These are phyloP conservation scores for Turnix velox DNA, from an alignment of 2,113 vertebrate species.

Conservation along the genomic window DNA sequence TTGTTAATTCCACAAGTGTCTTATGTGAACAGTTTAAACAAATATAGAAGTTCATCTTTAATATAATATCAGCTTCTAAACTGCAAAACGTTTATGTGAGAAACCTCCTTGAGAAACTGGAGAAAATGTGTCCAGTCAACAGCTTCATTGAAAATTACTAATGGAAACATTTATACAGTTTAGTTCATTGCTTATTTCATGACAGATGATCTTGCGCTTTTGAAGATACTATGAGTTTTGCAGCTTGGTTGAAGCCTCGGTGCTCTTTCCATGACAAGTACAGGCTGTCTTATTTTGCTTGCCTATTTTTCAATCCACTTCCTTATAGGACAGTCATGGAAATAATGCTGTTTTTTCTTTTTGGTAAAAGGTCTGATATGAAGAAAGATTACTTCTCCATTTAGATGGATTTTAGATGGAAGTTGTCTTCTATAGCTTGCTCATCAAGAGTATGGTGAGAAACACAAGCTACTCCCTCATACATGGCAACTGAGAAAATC, in stretches of 20 bases:
- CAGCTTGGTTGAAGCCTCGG: neutral
- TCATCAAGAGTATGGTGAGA: neutral
- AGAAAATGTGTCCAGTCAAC: neutral
- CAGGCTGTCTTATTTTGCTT: neutral
- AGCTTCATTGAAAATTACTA: neutral
- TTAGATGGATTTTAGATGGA: neutral
- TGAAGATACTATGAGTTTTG: neutral
- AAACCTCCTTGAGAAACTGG: neutral
- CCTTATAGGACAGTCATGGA: neutral
- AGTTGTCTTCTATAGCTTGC: neutral
- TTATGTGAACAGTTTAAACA: neutral
- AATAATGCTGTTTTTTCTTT: neutral
- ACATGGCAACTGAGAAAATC: neutral
- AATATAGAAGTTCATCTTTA: neutral
- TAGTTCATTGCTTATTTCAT: neutral
- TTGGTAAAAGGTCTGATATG: neutral
- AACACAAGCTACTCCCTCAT: neutral
- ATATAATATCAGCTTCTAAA: neutral
- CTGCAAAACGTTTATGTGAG: neutral
- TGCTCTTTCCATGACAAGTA: neutral
- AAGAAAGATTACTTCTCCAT: neutral
- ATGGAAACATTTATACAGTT: neutral
- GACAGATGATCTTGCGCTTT: neutral
- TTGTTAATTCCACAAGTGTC: neutral
- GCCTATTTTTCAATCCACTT: neutral